phyloP scores from a whole-genome alignment of 2,888 invertebrate species.

The Sarcophaga subvicina region DNA sequence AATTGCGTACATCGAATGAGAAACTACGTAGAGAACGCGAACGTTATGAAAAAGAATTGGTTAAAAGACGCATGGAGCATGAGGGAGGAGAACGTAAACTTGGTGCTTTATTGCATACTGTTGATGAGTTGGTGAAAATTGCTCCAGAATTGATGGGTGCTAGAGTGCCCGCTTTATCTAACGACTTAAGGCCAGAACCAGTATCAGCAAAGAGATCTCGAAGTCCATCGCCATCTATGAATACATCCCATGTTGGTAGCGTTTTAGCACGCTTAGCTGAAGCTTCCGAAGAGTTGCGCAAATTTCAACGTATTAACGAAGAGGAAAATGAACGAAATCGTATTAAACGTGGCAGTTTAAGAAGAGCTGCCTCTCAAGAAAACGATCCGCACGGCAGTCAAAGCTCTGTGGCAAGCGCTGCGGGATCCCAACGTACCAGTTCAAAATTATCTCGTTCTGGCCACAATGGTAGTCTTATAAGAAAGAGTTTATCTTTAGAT shows the following conservation, averaged over 20 bases:
- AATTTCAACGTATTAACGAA: constrained; percentile 82
- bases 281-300: constrained; percentile 87
- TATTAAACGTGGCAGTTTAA: constrained; percentile 80
- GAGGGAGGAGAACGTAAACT: constrained; percentile 90
- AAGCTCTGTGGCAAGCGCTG: constrained; percentile 76
- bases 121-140: constrained; percentile 90
- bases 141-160: constrained; percentile 87
- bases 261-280: constrained; percentile 86
- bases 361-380: constrained; percentile 85
- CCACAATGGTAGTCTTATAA: constrained; percentile 84
- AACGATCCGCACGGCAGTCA: constrained; percentile 84
- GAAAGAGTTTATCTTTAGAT: constrained; percentile 88
- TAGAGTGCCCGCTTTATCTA: constrained; percentile 74
- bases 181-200: constrained; percentile 77
- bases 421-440: constrained; percentile 79
- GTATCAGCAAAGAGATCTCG: constrained; percentile 74
- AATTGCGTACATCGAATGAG: constrained; percentile 94
- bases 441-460: constrained; percentile 77
- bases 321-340: constrained; percentile 83
- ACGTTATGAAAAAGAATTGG: constrained; percentile 91
- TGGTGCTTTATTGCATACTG: constrained; percentile 88
- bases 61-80: constrained; percentile 84
- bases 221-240: constrained; percentile 78
- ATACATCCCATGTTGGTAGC: constrained; percentile 78
- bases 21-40: constrained; percentile 94